Conservation (phyloP, 2,888 invertebrate genomes). For the Emesis russula region DNA sequence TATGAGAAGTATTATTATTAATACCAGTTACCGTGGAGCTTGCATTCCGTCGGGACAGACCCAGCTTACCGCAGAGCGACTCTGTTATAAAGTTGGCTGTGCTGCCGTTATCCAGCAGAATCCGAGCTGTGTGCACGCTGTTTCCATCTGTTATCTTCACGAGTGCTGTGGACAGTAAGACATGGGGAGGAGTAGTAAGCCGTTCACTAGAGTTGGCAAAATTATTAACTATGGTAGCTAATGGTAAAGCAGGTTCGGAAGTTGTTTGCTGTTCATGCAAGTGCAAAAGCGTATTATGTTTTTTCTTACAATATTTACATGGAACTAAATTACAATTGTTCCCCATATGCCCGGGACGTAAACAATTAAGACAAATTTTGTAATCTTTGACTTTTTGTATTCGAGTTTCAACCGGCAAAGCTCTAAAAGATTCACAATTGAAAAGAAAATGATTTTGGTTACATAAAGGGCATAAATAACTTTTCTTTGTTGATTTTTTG, state of each 20-base stretch:
- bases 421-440: background rate
- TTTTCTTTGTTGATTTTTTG: too few species aligned
- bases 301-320: slow-evolving; percentile 27
- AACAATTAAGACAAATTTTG: slow-evolving; percentile 7
- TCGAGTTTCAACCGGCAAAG: background rate
- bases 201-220: background rate
- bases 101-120: slow-evolving; percentile 29
- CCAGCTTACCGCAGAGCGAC: slow-evolving; percentile 13
- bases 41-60: background rate
- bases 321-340: slow-evolving; percentile 12
- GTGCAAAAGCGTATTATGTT: slow-evolving; percentile 15
- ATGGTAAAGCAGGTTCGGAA: background rate
- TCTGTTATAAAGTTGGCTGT: slow-evolving; percentile 11
- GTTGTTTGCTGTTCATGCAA: background rate
- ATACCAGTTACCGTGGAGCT: slow-evolving; percentile 9
- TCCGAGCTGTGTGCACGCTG: slow-evolving; percentile 1
- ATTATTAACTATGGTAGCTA: background rate
- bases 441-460: slow-evolving; percentile 5
- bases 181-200: background rate
- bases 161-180: slow-evolving; percentile 22
- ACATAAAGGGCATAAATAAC: background rate
- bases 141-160: background rate
- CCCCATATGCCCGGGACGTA: slow-evolving; percentile 5
- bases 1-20: slow-evolving; percentile 10
- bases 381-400: background rate